These are phyloP conservation scores for Cyphomyrus plagiostoma DNA, from an alignment of 2,113 vertebrate genomes.

Conservation along the genomic window DNA sequence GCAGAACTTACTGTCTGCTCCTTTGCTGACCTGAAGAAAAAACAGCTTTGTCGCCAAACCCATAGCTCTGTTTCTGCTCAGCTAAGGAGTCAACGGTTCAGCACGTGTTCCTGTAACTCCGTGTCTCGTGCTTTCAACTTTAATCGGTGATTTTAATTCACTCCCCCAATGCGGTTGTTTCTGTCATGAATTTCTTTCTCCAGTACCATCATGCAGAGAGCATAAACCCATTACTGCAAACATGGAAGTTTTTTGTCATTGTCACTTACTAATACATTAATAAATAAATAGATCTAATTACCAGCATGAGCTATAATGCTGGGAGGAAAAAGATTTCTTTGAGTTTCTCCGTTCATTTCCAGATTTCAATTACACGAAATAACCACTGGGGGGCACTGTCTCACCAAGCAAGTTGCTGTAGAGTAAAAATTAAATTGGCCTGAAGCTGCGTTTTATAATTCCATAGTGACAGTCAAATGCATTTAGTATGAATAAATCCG, in stretches of 20 bases:
- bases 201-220: neutral
- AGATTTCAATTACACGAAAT: conserved; percentile 41
- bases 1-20: neutral
- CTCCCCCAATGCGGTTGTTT: neutral
- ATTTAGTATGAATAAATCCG: conserved; percentile 5
- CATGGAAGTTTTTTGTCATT: conserved; percentile 36
- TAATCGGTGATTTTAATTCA: neutral
- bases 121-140: neutral
- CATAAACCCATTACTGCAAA: conserved; percentile 5
- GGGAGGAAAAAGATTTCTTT: neutral
- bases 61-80: neutral
- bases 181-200: neutral
- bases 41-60: neutral
- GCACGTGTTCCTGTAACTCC: neutral
- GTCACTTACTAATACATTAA: conserved; percentile 26
- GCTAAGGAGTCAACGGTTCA: neutral
- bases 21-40: neutral
- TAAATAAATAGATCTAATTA: conserved; percentile 34
- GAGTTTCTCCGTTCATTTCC: neutral
- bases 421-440: neutral
- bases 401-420: conserved; percentile 35
- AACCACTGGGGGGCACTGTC: conserved; percentile 57
- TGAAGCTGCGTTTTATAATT: neutral
- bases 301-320: conserved; percentile 11
- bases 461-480: neutral